Evolutionary conservation across 1,140 invertebrate species (phyloP), one percentile per base, ranked within the genome.

Genomic region (Drosophila albomicans): DNA sequence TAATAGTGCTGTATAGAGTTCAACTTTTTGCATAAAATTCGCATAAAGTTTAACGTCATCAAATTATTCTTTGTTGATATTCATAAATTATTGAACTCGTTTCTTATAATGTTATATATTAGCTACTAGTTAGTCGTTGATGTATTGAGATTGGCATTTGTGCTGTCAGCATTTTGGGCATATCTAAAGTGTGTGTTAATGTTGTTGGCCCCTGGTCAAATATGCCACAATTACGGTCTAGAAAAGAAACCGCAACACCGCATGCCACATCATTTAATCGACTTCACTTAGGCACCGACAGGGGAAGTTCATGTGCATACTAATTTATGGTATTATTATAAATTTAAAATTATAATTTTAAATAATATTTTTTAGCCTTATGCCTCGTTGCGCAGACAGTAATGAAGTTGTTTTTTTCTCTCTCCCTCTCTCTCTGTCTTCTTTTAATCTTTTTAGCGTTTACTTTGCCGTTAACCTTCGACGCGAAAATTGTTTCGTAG

Each of bases 391-490:
- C 77, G 54, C 85, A 72, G 49, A 30, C 63, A 78, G 70, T 58
- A 75, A 67, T 78, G 46, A 69, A 65, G 65, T 57, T 46, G 8
- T 11, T 51, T 58, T 49, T 49, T 5, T 57, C 0, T 11, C 13
- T 56, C 52, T 35, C 48, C 5, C 48, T 15, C n/a, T 62, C 32
- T 35, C 46, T 65, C 66, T 73, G 74, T 67, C 58, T 52, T 74
- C 62, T 68, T 25, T 43, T 49, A 13, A 59, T 61, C 63, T 78
- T 70, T 81, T 78, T 78, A 63, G 63, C 51, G 61, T 75, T 62
- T 54, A 63, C 59, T 81, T 82, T 69, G 63, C 75, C 67, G 71
- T 79, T 82, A 86, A 86, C 82, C 82, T 86, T 86, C 84, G 62
- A 77, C 71, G 84, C 68, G 49, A 69, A 86, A 85, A 82, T 49